These are phyloP conservation scores for Thalassarche chlororhynchos DNA, from an alignment of 2,113 vertebrate genomes.

Conservation along the genomic window DNA sequence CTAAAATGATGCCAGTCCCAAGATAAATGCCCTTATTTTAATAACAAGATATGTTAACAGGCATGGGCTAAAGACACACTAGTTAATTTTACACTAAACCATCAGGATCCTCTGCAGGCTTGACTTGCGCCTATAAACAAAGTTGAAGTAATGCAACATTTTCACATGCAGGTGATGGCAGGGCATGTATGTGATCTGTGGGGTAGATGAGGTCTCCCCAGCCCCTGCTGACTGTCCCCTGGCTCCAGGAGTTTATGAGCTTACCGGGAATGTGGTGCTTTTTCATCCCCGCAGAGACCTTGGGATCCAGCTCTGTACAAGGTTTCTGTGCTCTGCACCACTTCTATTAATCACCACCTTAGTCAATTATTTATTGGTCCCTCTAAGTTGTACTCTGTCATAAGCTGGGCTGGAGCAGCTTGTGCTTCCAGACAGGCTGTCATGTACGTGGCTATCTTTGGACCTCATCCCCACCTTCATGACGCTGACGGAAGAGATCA, in stretches of 20 bases:
- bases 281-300: not conserved
- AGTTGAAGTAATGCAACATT: not conserved
- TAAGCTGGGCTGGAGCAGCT: not conserved
- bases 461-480: not conserved
- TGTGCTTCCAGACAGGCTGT: conserved; percentile 18
- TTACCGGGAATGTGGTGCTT: not conserved
- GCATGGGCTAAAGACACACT: not conserved
- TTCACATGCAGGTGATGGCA: not conserved
- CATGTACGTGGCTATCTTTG: not conserved
- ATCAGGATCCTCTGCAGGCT: not conserved
- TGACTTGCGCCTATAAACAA: not conserved
- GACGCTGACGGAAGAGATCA: not conserved
- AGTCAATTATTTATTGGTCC: conserved; percentile 4
- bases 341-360: not conserved
- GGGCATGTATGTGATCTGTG: fast-evolving
- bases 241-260: not conserved
- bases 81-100: not conserved
- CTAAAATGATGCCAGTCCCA: not conserved
- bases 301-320: not conserved
- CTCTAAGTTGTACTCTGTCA: not conserved
- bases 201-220: not conserved
- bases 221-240: not conserved
- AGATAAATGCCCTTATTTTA: not conserved
- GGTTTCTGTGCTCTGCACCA: not conserved
- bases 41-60: not conserved